Conservation (phyloP, 1,140 invertebrate species). For the Penaeus vannamei region DNA sequence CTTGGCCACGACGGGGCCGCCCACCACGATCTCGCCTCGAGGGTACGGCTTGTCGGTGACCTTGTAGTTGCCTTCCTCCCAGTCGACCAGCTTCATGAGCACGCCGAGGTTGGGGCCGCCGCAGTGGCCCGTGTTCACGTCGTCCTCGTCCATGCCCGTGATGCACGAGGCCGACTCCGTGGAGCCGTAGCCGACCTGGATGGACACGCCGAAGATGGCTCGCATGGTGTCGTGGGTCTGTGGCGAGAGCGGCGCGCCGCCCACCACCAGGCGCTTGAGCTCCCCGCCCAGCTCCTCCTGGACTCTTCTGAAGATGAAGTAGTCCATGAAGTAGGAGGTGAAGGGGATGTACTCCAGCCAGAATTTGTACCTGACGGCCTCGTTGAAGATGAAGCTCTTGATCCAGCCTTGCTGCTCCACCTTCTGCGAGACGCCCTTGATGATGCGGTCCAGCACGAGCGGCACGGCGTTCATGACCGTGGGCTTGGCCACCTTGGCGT, state of each 20-base stretch:
- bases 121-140: constrained; percentile 86
- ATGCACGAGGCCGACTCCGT: constrained; percentile 97
- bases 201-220: constrained; percentile 88
- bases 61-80: constrained; percentile 95
- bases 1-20: constrained; percentile 89
- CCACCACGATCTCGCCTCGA: constrained; percentile 91
- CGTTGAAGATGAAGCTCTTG: constrained; percentile 85
- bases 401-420: constrained; percentile 81
- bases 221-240: constrained; percentile 96
- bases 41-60: constrained; percentile 92
- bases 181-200: constrained; percentile 96
- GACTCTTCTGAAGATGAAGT: constrained; percentile 83
- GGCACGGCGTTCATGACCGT: constrained; percentile 78
- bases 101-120: constrained; percentile 90
- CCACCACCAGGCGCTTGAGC: constrained; percentile 89
- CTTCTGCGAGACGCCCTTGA: constrained; percentile 81
- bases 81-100: constrained; percentile 90
- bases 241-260: constrained; percentile 93
- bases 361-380: constrained; percentile 92
- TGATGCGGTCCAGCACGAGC: constrained; percentile 67
- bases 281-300: constrained; percentile 87
- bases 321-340: constrained; percentile 85
- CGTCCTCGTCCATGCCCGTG: constrained; percentile 88
- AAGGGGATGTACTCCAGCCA: constrained; percentile 88
- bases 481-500: constrained; percentile 75